Percentiles rank a stretch among this genome's conserved stretches.
Conservation (phyloP, 2,113 vertebrate genomes). For the Tricholaema leucomelas region DNA sequence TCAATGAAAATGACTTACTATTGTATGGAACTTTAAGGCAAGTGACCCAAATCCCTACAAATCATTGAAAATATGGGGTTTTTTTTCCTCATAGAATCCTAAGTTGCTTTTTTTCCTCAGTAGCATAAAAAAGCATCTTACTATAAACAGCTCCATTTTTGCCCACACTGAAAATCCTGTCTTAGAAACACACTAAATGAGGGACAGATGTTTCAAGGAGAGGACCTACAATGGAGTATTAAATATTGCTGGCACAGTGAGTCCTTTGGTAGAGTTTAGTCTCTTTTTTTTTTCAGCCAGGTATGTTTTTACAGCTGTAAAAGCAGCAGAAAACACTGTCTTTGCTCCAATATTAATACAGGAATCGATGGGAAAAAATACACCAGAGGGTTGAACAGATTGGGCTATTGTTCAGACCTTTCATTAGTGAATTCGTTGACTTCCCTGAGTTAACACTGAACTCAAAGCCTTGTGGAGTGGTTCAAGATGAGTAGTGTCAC, state of each 20-base stretch:
- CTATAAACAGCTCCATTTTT: constrained; percentile 66
- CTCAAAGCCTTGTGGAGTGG: background rate
- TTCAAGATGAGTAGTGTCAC: background rate
- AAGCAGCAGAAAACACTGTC: constrained; percentile 71
- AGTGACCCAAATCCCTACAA: constrained; percentile 33
- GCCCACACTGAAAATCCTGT: constrained; percentile 50
- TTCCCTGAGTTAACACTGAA: background rate
- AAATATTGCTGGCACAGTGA: constrained; percentile 73
- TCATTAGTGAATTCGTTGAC: constrained; percentile 31
- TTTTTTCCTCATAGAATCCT: constrained; percentile 32
- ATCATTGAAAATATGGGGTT: constrained; percentile 20
- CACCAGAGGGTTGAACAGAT: constrained; percentile 32
- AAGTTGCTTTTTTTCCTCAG: constrained; percentile 34
- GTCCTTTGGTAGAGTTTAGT: constrained; percentile 73
- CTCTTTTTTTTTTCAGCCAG: constrained; percentile 69
- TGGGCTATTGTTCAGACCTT: constrained; percentile 45
- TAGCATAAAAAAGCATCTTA: constrained; percentile 51
- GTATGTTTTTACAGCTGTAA: constrained; percentile 78
- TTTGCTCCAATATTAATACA: constrained; percentile 73
- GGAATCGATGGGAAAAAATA: constrained; percentile 72
- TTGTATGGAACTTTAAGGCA: constrained; percentile 19
- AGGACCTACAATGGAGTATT: constrained; percentile 72
- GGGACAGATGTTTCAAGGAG: constrained; percentile 75
- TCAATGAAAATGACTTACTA: constrained; percentile 27
- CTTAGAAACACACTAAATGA: constrained; percentile 76